Evolutionary conservation across 2,113 vertebrate genomes (phyloP), one percentile per base, ranked within the genome.

Genomic region (Lagenorhynchus albirostris): DNA sequence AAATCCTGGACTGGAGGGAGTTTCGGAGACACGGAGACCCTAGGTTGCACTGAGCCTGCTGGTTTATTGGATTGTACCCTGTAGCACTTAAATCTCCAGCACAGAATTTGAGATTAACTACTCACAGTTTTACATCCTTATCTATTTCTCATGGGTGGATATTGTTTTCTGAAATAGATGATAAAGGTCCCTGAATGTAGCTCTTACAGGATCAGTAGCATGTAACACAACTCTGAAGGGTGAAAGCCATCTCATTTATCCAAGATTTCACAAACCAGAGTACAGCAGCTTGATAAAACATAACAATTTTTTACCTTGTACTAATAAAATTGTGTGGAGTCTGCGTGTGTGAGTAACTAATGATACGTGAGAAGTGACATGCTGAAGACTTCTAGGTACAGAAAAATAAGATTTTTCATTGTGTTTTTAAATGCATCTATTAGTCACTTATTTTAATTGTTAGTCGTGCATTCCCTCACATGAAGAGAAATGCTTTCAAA

Each of bases 401-500:
- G n/a, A 60, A 80, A 80, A 71, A 65, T 38, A 67, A 41, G 63
- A 58, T 68, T 67, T 88, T 91, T 26, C 55, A 41, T 67, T 94
- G 20, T 76, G 44, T 68, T 82, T 95, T 94, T 63, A 44, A 89
- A 88, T 8, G 2, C 83, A 77, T 31, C 62, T 85, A 15, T 71
- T 70, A 76, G 47, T 89, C 68, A 83, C 17, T 89, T 80, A 76
- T 25, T 96, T 83, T 88, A 73, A 76, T 62, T 90, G 18, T 86
- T 91, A 47, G 10, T 36, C 29, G 21, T 15, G 47, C 21, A 89
- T 84, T 71, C 31, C 58, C 33, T 88, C 80, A 65, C 47, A 13
- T 73, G n/a, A 91, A 25, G 5, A 96, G 44, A 89, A 95, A 89
- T 82, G 26, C 29, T 73, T 93, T 77, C 93, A 83, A 91, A 97